phyloP scores from a whole-genome alignment of 2,113 vertebrate genomes.

The Uria aalge region DNA sequence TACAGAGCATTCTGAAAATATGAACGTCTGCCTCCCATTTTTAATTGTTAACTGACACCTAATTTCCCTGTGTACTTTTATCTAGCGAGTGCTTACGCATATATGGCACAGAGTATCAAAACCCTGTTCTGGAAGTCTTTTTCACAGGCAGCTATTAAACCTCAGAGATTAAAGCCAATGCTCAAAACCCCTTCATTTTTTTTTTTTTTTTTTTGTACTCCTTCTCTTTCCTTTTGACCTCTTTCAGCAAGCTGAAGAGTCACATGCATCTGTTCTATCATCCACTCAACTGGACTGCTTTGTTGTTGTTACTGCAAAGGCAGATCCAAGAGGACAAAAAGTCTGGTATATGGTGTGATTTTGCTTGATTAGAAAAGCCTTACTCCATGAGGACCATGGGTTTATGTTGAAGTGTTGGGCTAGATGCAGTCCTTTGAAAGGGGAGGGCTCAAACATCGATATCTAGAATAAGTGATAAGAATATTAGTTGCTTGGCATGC shows the following conservation, averaged over 20 bases:
- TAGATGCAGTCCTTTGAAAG: not conserved
- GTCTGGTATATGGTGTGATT: not conserved
- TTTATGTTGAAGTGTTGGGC: not conserved
- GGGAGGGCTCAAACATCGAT: not conserved
- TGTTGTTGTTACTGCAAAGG: not conserved
- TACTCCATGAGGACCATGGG: not conserved
- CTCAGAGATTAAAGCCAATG: not conserved
- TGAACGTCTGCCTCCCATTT: not conserved
- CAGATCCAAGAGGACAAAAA: not conserved
- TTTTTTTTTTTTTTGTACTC: too few species aligned
- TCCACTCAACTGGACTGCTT: not conserved
- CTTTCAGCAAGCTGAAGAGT: not conserved
- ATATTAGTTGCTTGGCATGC: not conserved
- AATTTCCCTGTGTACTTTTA: not conserved
- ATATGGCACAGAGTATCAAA: not conserved
- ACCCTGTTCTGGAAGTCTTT: not conserved
- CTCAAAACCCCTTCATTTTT: not conserved
- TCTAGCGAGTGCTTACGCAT: accelerated
- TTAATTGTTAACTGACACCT: not conserved
- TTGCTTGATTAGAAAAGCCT: not conserved
- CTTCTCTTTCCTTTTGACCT: not conserved
- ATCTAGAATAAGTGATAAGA: not conserved
- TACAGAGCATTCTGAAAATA: not conserved
- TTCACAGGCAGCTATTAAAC: not conserved
- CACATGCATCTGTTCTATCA: not conserved